Evolutionary conservation across 1,140 invertebrate genomes (phyloP).

Genomic region (Drosophila willistoni): DNA sequence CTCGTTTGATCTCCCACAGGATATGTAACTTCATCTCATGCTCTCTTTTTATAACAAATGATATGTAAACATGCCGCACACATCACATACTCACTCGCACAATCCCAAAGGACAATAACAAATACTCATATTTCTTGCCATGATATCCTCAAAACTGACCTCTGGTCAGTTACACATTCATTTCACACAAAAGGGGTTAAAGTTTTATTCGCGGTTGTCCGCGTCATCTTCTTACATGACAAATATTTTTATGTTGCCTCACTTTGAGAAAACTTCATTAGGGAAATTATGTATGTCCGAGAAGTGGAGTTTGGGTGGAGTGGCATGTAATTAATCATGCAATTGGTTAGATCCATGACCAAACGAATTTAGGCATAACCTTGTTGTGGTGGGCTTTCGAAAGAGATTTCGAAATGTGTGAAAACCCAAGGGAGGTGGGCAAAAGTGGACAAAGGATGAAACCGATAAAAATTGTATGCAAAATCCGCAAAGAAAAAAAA

Average conservation of each 20-base stretch:
- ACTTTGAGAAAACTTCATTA: constrained; percentile 37
- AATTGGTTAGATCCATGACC: constrained; percentile 69
- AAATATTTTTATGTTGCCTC: constrained; percentile 37
- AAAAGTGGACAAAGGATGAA: constrained; percentile 51
- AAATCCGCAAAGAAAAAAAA: constrained; percentile 7
- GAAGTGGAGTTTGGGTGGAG: constrained; percentile 14
- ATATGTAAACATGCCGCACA: constrained; percentile 69
- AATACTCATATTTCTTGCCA: constrained; percentile 66
- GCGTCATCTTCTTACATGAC: constrained; percentile 38
- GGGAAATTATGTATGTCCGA: constrained; percentile 32
- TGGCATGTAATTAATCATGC: constrained; percentile 67
- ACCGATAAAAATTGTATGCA: constrained; percentile 31
- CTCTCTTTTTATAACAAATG: constrained; percentile 53
- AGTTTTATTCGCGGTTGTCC: constrained; percentile 61
- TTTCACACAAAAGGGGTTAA: constrained; percentile 46
- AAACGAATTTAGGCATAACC: constrained; percentile 56
- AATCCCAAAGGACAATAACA: constrained; percentile 62
- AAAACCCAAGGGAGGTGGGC: constrained; percentile 30
- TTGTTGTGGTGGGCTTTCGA: constrained; percentile 14
- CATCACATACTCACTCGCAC: background rate
- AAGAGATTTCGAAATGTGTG: background rate
- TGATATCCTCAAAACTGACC: constrained; percentile 47
- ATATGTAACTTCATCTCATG: constrained; percentile 4
- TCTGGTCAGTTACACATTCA: constrained; percentile 40
- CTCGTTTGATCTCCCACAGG: constrained; percentile 8